A percentile compares a stretch with the other conserved stretches of the same genome.
phyloP scores from a whole-genome alignment of 2,113 vertebrate genomes.

The Empidonax alnorum region DNA sequence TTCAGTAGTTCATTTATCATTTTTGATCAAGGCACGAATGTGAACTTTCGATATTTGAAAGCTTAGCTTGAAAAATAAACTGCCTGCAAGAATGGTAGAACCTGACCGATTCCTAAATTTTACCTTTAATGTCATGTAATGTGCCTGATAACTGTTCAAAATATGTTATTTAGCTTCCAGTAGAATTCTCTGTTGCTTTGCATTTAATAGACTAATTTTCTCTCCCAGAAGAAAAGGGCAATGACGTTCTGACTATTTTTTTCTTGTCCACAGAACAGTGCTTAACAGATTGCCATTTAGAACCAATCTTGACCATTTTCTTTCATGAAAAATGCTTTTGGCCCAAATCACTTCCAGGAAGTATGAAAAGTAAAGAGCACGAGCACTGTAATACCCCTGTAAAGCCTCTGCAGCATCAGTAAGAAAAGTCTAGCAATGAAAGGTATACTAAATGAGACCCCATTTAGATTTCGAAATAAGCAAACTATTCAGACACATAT shows the following conservation, averaged over 20 bases:
- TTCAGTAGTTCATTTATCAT: conserved; percentile 84
- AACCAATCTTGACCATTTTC: conserved; percentile 5
- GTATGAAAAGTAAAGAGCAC: neutral
- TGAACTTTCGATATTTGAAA: conserved; percentile 79
- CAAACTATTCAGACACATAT: conserved; percentile 29
- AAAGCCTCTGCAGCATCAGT: neutral
- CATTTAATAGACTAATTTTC: conserved; percentile 42
- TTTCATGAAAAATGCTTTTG: conserved; percentile 23
- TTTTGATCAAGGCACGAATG: conserved; percentile 74
- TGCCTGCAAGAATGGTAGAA: conserved; percentile 15
- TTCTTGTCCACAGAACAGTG: neutral
- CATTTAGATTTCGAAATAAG: conserved; percentile 46
- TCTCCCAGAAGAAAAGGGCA: conserved; percentile 19
- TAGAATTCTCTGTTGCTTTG: conserved; percentile 15
- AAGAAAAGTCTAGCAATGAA: neutral
- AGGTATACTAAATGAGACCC: neutral
- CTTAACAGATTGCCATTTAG: conserved; percentile 31
- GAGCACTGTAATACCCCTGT: neutral
- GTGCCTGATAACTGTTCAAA: conserved; percentile 46
- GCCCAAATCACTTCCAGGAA: neutral
- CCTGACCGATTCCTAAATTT: conserved; percentile 59
- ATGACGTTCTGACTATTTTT: conserved; percentile 7
- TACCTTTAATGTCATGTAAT: conserved; percentile 41
- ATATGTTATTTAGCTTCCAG: conserved; percentile 33
- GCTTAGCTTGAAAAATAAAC: conserved; percentile 75